phyloP scores from a whole-genome alignment of 2,113 vertebrate species.

The Xiphorhynchus elegans region DNA sequence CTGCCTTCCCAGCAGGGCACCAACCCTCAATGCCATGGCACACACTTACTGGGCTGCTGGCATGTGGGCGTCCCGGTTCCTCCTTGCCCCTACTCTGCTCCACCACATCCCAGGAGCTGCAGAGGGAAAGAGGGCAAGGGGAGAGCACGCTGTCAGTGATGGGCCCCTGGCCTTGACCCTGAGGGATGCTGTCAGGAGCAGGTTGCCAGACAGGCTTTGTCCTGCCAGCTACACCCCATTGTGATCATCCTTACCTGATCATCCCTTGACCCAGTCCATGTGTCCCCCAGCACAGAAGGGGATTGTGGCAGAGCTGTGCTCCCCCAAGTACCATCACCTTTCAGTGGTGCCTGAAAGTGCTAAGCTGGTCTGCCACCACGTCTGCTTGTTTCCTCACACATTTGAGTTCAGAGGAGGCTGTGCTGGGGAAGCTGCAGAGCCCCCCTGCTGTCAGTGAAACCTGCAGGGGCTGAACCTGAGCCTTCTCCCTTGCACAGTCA shows the following conservation, averaged over 20 bases:
- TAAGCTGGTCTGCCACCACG: background rate
- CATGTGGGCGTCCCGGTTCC: background rate
- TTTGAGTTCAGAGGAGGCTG: background rate
- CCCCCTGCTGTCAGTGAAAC: background rate
- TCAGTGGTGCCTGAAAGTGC: fast-evolving
- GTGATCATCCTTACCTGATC: background rate
- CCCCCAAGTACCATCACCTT: background rate
- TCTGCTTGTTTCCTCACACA: fast-evolving
- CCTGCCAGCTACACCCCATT: background rate
- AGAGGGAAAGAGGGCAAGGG: background rate
- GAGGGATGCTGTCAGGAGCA: fast-evolving
- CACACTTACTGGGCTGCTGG: constrained; percentile 7
- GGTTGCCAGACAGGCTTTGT: background rate
- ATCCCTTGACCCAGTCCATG: background rate
- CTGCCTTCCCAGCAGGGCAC: fast-evolving
- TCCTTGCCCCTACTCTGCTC: background rate
- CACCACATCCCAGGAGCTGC: background rate
- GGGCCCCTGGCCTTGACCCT: fast-evolving
- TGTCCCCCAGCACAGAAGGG: background rate
- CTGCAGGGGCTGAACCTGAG: fast-evolving
- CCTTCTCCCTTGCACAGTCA: background rate
- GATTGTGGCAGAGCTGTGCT: fast-evolving
- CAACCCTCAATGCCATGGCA: fast-evolving
- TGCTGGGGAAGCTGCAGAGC: background rate
- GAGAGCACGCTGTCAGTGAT: fast-evolving